Conservation (phyloP, 2,113 vertebrate genomes). For the Corythoichthys haematopterus region DNA sequence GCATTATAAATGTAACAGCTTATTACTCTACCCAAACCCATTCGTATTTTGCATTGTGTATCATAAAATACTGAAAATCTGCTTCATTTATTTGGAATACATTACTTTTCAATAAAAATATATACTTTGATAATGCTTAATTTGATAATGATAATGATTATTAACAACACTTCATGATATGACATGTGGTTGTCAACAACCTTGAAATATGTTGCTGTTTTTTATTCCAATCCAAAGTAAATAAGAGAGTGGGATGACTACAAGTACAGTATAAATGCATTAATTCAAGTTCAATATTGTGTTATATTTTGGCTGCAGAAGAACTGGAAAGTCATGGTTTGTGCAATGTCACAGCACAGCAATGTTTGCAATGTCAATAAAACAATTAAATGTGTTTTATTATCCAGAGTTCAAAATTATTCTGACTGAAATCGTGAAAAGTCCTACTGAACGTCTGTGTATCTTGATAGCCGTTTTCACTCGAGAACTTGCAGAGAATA, state of each 20-base stretch:
- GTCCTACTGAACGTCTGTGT: not conserved
- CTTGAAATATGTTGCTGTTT: not conserved
- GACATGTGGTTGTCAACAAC: not conserved
- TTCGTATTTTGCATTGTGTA: constrained; percentile 42
- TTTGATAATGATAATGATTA: constrained; percentile 3
- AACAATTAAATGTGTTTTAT: constrained; percentile 32
- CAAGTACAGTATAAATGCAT: constrained; percentile 5
- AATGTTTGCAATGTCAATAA: constrained; percentile 36
- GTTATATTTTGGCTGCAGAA: constrained; percentile 26
- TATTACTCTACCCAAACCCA: constrained; percentile 37
- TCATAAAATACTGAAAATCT: constrained; percentile 39
- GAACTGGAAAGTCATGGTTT: constrained; percentile 24
- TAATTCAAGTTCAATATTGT: constrained; percentile 14
- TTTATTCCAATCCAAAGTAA: constrained; percentile 1
- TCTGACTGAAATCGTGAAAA: not conserved
- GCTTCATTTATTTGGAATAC: constrained; percentile 32
- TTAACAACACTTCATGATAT: not conserved
- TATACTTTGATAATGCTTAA: not conserved
- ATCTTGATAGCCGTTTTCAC: constrained; percentile 10
- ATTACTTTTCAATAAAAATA: not conserved
- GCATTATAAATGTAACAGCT: constrained; percentile 49
- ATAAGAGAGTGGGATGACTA: constrained; percentile 6
- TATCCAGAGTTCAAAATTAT: not conserved
- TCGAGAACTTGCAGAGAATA: constrained; percentile 7
- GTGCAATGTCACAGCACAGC: constrained; percentile 17